Base-by-base conservation (phyloP, 2,113 vertebrate genomes). In the Clarias macrocephalus region DNA sequence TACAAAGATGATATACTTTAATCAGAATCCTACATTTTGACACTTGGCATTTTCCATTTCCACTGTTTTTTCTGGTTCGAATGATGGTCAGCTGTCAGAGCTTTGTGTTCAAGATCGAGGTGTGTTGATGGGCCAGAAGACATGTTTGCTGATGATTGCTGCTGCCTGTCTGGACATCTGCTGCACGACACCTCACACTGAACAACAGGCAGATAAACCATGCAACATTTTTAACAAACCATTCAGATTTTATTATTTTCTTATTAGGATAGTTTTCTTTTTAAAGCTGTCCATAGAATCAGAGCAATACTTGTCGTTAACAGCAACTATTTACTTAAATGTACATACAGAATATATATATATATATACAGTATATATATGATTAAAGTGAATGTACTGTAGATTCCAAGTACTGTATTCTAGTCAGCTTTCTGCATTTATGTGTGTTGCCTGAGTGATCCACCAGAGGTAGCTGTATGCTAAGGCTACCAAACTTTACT, bases 61-160 rank as follows among this genome's bases (percentile, higher is more conserved):
- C 19, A 83, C 56, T 83, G 18, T 19, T 85, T 8, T 86, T 21
- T 63, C 57, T 73, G 70, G 16, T 60, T 62, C 10, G 21, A 42
- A 7, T 81, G 57, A n/a, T 86, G 76, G 25, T 21, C 88, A 99
- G 98, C 91, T 99, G 85, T 98, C 96, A 90, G 95, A 95, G 93
- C 92, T 96, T 91, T 97, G 97, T 89, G 94, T 95, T 86, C 90
- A 93, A 85, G 96, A 98, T 91, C 95, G 95, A 91, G 92, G 92
- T 13, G 88, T 97, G 90, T 91, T 99, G 52, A 92, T 97, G 92
- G 93, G 95, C 83, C 97, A 97, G 95, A 98, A 96, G 95, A 97
- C 96, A 0, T 98, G 96, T 89, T 94, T 99, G 89, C 91, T 99
- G 48, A 96, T 99, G 96, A 96, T 96, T 88, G 94, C 94, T 87